Evolutionary conservation across 2,888 invertebrate species (phyloP).

Genomic region (Dyspetes luteomarginatus): DNA sequence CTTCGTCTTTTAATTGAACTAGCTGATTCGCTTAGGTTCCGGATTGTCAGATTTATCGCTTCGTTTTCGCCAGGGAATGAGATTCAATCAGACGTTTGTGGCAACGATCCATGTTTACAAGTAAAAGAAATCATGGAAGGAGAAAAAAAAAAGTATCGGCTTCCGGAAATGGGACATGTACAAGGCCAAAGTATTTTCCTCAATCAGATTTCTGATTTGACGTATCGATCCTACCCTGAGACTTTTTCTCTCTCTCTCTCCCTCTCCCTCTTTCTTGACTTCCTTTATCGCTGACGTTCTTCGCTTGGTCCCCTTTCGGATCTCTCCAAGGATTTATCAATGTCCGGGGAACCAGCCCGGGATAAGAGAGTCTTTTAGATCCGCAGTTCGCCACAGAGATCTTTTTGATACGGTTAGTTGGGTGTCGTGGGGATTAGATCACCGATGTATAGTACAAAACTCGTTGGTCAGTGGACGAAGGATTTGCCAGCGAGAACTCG

Average conservation of each 20-base stretch:
- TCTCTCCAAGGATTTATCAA: conserved; percentile 43
- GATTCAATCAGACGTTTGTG: conserved; percentile 7
- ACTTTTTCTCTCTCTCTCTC: conserved; percentile 8
- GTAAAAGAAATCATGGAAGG: neutral
- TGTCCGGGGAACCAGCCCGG: conserved; percentile 25
- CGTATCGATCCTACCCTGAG: conserved; percentile 32
- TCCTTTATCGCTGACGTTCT: conserved; percentile 1
- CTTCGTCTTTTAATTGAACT: conserved; percentile 7
- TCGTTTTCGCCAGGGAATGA: neutral
- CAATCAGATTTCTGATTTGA: conserved; percentile 50
- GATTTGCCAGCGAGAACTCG: neutral
- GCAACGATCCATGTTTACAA: conserved; percentile 20
- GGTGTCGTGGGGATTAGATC: conserved; percentile 36
- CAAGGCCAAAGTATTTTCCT: neutral
- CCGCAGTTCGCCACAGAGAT: neutral
- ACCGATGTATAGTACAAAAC: conserved; percentile 1
- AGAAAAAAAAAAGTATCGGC: conserved; percentile 4
- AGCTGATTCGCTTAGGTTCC: conserved; percentile 5
- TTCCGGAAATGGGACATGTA: conserved; percentile 1
- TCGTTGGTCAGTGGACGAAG: neutral
- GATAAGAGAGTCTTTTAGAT: neutral
- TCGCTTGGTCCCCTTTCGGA: neutral
- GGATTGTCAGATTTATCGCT: conserved; percentile 1
- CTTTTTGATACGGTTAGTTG: conserved; percentile 11
- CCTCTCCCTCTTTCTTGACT: neutral